Base-by-base conservation (phyloP, 2,888 invertebrate genomes). In the Epistrophe eligans region DNA sequence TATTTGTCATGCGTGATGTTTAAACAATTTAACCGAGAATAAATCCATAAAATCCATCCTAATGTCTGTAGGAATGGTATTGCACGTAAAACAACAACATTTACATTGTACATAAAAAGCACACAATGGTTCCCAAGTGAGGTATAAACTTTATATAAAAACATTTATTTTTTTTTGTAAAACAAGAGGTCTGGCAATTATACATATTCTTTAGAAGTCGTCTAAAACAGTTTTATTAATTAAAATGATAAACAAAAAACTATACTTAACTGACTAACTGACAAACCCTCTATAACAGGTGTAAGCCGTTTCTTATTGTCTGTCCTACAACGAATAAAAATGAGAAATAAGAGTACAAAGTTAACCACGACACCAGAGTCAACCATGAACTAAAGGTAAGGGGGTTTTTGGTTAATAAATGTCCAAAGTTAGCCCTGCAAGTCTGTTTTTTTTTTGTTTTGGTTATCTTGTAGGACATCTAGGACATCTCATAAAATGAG, bases 381-480 rank as follows among this genome's bases (percentile, higher is more conserved):
- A 19, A 19, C 55, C 15, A 38, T 0, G 32, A 32, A 8, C 11
- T 8, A 13, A 32, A 13, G 15, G 2, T 55, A n/a, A 11, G 64
- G 52, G 35, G 52, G 58, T 66, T 38, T 66, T 52, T 62, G 40
- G 40, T 71, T 60, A 80, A 80, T 80, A 84, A 84, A 84, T 80
- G 80, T 80, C 80, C 76, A 73, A 84, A 84, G 71, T 84, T 84
- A 70, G 24, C 60, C 81, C 55, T 64, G 57, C 8, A 55, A 66
- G 81, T 73, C 77, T 62, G 19, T 5, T 38, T 40, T 58, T n/a
- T 60, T 40, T 35, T 35, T 60, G 17, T 73, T 85, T 74, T 77
- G 81, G 70, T 85, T 81, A 81, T 81, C 77, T 81, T 85, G 85
- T 85, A 73, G 85, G 85, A 85, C 85, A 81, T 77, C 85, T 85